Evolutionary conservation across 2,888 invertebrate species (phyloP), one percentile per base, ranked within the genome.

Genomic region (Uropetala carovei): DNA sequence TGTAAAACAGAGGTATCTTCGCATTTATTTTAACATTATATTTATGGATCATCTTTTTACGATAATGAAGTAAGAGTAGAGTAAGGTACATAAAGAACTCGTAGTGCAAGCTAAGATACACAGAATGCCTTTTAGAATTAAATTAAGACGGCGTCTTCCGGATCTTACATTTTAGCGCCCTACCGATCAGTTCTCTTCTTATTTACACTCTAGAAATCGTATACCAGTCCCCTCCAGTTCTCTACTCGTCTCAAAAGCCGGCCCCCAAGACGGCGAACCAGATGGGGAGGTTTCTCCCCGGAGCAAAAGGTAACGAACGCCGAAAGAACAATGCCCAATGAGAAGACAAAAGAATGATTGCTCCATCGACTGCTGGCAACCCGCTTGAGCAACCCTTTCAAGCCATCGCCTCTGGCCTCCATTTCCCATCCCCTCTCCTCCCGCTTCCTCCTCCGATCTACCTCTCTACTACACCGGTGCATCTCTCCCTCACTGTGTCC

Each of bases 281-380:
- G 75, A 43, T 43, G 43, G 43, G 11, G 27, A 75, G 75, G 75
- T 75, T 75, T 13, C 13, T 27, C 75, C 75, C 75, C 22, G 75
- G 75, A 22, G 75, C 75, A 13, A 27, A 75, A 75, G 75, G 75
- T 75, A 75, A 75, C 75, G 75, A 75, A 75, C n/a, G 75, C 75
- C 75, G 27, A 75, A 75, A 75, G 75, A 75, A 75, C 75, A 75
- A 75, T 75, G 27, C 75, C 75, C 75, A 75, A 75, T 75, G 75
- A 75, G 75, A 27, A 75, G 75, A 75, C 75, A 75, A 75, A 75
- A 75, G 75, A 75, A 75, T 75, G 75, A 75, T 75, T 75, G 75
- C 75, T 75, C 75, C 22, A 75, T 75, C 75, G 75, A 75, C 75
- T 75, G 75, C 75, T 75, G 75, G 75, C 75, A 75, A 75, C 75